Evolutionary conservation across 2,888 invertebrate genomes (phyloP).

Genomic region (Tachina lurida): DNA sequence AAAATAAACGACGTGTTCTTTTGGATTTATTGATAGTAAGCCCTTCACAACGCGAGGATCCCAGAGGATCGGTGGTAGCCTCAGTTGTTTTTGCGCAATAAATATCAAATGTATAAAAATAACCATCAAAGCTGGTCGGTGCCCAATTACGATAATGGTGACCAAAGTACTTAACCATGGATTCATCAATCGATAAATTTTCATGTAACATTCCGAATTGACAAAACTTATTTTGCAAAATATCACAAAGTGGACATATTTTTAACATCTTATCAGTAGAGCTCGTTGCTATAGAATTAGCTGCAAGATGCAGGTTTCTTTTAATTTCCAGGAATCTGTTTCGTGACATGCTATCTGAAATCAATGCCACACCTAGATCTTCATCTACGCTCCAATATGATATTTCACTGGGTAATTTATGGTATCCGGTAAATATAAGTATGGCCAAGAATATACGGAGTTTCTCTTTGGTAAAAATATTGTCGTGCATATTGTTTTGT

Average conservation of each 20-base stretch:
- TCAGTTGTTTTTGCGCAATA: too few species aligned
- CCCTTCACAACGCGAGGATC: too few species aligned
- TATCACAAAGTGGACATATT: neutral
- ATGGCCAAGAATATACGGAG: constrained; percentile 18
- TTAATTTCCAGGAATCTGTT: constrained; percentile 32
- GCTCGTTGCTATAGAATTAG: constrained; percentile 31
- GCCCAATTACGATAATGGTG: constrained; percentile 1
- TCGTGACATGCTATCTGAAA: constrained; percentile 21
- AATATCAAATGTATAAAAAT: too few species aligned
- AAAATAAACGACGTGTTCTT: too few species aligned
- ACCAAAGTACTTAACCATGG: constrained; percentile 21
- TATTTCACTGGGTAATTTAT: constrained; percentile 19
- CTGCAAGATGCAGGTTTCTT: constrained; percentile 13
- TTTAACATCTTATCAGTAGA: constrained; percentile 16
- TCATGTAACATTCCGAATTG: constrained; percentile 23
- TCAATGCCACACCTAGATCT: neutral
- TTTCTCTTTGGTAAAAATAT: constrained; percentile 6
- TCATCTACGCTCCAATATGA: constrained; percentile 13
- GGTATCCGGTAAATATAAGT: constrained; percentile 17
- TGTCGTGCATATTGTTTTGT: neutral
- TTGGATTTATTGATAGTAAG: too few species aligned
- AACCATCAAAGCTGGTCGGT: constrained; percentile 36
- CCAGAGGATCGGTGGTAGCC: too few species aligned
- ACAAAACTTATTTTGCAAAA: constrained; percentile 19
- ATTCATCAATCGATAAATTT: neutral